phyloP scores from a whole-genome alignment of 92 coral and sea anemone genomes.

The Plumapathes pennacea region DNA sequence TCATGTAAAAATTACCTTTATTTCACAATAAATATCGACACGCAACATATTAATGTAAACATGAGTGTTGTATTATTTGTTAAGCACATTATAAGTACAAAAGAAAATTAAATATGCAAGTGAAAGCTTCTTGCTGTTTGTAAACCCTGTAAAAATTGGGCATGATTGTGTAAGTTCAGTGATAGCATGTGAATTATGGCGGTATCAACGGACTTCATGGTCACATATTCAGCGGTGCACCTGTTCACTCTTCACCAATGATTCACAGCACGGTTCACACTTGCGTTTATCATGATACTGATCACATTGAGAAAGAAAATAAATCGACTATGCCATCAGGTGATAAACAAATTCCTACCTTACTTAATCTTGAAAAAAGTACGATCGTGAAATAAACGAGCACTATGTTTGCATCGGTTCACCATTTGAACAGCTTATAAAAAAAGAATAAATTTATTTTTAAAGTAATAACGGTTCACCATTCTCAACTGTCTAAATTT shows the following conservation, averaged over 20 bases:
- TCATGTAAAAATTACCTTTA: not conserved
- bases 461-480: conserved; percentile 7
- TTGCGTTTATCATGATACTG: too few species aligned
- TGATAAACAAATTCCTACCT: too few species aligned
- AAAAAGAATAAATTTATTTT: not conserved
- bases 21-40: not conserved
- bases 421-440: conserved; percentile 2
- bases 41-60: not conserved
- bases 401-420: conserved; percentile 4
- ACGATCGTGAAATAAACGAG: too few species aligned
- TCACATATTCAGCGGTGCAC: too few species aligned
- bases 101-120: not conserved
- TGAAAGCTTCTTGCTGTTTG: not conserved
- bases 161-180: not conserved
- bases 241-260: too few species aligned
- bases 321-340: too few species aligned
- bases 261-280: too few species aligned
- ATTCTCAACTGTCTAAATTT: not conserved
- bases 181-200: too few species aligned
- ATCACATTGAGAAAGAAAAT: too few species aligned
- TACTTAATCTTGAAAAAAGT: too few species aligned
- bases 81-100: not conserved
- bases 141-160: not conserved
- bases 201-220: too few species aligned
- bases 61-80: not conserved